Evolutionary conservation across 1,140 invertebrate species (phyloP), one percentile per base, ranked within the genome.

Genomic region (Anastatus disparis): DNA sequence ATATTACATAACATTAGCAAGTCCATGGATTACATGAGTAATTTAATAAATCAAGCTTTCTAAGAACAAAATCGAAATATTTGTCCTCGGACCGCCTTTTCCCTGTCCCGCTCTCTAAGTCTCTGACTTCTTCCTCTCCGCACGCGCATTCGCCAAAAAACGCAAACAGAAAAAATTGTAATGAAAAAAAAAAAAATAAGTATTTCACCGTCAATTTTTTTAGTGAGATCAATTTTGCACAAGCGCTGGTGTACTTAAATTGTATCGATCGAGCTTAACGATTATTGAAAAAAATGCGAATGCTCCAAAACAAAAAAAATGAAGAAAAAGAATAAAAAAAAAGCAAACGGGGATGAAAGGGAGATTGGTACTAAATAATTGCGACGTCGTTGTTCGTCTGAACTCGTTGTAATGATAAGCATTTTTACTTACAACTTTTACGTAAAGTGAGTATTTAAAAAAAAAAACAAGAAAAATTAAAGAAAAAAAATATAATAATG

Each of bases 371-470:
- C 42, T 44, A 17, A 15, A 44, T 35, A 22, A n/a, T n/a, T 40
- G 59, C 56, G 70, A 67, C 75, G 75, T 77, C 78, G 78, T 81
- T 76, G 76, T 79, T 82, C 64, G 70, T 78, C 79, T 78, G 76
- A 75, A 76, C 75, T 74, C 72, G 77, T 63, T 74, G 75, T 80
- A 83, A 82, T 71, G 71, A 77, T 81, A 80, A 78, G 74, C 75
- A 82, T 83, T 84, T 85, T 84, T 82, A 84, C 83, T 84, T 83
- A 78, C 74, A 65, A 77, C 77, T 81, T 78, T 81, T 79, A 84
- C 75, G 81, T 79, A 82, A 78, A 75, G 68, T 78, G 76, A 80
- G 76, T 78, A 75, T 70, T 78, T 71, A 77, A 70, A 81, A 82
- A 77, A n/a, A 77, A 76, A 2, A 44, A 44, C 9, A 24, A 50